Evolutionary conservation across 2,888 invertebrate genomes (phyloP), one percentile per base, ranked within the genome.

Genomic region (Eupithecia exiguata): DNA sequence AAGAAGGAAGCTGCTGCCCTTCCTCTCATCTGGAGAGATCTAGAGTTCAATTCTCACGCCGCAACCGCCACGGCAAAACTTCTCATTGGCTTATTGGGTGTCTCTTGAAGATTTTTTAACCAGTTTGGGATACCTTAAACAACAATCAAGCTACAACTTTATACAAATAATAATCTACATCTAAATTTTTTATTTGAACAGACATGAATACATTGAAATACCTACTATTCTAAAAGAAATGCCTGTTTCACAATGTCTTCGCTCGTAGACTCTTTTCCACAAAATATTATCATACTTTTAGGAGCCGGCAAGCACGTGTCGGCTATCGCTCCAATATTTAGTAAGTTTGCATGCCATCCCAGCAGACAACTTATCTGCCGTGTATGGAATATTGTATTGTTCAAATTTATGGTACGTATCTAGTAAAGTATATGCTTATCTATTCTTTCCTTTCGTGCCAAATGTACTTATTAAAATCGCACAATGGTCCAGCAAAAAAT

Each of bases 331-430:
- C 46, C n/a, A 69, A 69, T 71, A 65, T 69, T 74, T 25, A 65
- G 68, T 25, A 53, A 53, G 63, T 53, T 14, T 49, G 30, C 71
- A 69, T 69, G 61, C 66, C 74, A 69, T 69, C 58, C 58, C 58
- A 5, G 25, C 9, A 62, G 62, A 62, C 35, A 62, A 74, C 70
- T 71, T 71, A 68, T 74, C 25, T 63, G 35, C 43, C 36, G 68
- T 36, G 65, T 71, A 71, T 71, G 74, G 74, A 74, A 74, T 71
- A 74, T 58, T 70, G 38, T 53, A 74, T 70, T 25, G 14, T 58
- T 58, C 58, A 10, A 2, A 53, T 58, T 12, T 58, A 58, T 10
- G 12, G 21, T 67, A 18, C 43, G 16, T 61, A 16, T 16, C 46
- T 46, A 46, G 18, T 18, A 18, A 18, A 46, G 46, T 46, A 46